Conservation (phyloP, 2,888 invertebrate genomes). For the Oscheius sp. region DNA sequence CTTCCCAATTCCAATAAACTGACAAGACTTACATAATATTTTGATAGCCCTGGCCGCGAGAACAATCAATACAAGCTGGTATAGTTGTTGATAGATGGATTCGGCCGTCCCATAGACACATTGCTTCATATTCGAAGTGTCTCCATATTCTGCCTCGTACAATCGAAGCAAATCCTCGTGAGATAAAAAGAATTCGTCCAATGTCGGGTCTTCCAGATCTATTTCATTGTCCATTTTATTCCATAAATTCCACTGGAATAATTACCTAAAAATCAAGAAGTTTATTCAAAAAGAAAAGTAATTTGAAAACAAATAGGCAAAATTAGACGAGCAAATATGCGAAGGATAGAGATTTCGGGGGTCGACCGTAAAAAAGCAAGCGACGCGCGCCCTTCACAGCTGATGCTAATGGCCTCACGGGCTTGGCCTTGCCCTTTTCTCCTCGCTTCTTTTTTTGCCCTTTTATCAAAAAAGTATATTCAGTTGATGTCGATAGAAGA, state of each 20-base stretch:
- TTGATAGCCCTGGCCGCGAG: constrained; percentile 3
- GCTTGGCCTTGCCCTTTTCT: neutral
- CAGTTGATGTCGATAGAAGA: constrained; percentile 10
- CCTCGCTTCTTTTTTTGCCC: neutral
- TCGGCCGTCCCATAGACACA: constrained; percentile 21
- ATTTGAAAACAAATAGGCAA: neutral
- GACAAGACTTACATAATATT: constrained; percentile 18
- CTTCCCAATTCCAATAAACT: too few species aligned
- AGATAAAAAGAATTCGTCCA: constrained; percentile 15
- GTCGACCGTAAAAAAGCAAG: constrained; percentile 6
- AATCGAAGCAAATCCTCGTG: constrained; percentile 17
- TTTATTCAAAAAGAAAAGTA: neutral
- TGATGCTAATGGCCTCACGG: neutral
- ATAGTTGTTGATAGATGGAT: constrained; percentile 20
- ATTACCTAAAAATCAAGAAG: neutral
- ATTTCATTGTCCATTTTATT: neutral
- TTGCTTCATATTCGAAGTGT: neutral
- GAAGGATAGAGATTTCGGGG: neutral
- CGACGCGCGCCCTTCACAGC: constrained; percentile 23
- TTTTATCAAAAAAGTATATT: neutral
- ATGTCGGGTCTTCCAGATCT: neutral
- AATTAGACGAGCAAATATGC: neutral
- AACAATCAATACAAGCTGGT: constrained; percentile 10
- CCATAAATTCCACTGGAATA: neutral
- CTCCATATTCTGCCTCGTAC: constrained; percentile 10